Conservation (phyloP, 1,140 invertebrate genomes). For the Zaprionus kolodkinae region DNA sequence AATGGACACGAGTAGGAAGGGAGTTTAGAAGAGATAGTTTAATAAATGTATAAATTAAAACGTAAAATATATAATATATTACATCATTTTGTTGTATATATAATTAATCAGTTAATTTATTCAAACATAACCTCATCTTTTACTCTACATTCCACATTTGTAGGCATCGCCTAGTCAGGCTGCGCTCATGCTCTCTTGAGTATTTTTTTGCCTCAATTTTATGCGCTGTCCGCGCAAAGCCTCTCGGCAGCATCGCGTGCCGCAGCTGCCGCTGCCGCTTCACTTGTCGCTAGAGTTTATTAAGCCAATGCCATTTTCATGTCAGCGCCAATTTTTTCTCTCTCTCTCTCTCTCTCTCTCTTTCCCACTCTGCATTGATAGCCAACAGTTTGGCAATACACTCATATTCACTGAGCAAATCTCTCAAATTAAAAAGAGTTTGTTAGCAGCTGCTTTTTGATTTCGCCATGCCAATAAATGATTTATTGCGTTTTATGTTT, state of each 20-base stretch:
- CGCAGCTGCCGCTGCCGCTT: conserved; percentile 39
- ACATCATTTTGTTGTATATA: too few species aligned
- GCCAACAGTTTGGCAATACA: neutral
- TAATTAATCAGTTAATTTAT: neutral
- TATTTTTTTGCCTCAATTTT: conserved; percentile 1
- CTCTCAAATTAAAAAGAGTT: conserved; percentile 4
- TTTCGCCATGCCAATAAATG: conserved; percentile 14
- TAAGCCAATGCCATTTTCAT: conserved; percentile 52
- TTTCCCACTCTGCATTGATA: neutral
- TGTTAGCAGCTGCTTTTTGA: conserved; percentile 14
- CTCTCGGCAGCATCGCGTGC: conserved; percentile 22
- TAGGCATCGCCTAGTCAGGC: neutral
- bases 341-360: neutral
- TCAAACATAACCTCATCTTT: neutral
- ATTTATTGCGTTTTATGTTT: conserved; percentile 13
- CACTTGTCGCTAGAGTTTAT: conserved; percentile 42
- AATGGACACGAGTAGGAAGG: neutral
- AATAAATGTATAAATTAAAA: neutral
- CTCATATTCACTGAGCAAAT: conserved; percentile 1
- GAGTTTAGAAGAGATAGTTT: neutral
- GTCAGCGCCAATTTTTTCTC: conserved; percentile 33
- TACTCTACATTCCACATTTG: neutral
- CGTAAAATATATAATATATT: neutral
- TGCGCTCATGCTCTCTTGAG: neutral
- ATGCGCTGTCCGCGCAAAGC: conserved; percentile 18